A percentile compares a stretch with the other conserved stretches of the same genome.
Evolutionary conservation across 2,797 vertebrate species (phyloP).

Genomic region (Coendou prehensilis): DNA sequence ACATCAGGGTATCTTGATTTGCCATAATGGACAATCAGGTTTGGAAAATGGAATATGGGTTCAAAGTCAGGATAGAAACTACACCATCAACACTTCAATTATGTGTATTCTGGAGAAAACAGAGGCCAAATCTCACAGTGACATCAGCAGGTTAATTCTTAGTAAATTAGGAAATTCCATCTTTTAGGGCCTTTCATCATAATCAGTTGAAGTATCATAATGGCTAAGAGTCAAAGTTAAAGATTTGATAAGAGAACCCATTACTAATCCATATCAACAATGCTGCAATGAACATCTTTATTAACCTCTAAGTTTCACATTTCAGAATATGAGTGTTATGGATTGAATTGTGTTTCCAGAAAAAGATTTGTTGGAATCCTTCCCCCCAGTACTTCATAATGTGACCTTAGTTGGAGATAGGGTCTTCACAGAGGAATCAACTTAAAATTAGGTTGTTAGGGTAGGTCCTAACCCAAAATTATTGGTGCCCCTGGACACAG

Average conservation of each 20-base stretch:
- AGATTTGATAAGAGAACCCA: background rate
- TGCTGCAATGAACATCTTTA: background rate
- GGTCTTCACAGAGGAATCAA: background rate
- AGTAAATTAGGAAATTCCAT: constrained; percentile 45
- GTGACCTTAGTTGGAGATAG: constrained; percentile 13
- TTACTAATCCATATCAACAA: background rate
- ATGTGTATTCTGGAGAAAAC: background rate
- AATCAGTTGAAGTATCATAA: background rate
- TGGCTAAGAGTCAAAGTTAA: constrained; percentile 24
- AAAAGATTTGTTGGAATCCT: background rate
- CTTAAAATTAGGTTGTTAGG: background rate
- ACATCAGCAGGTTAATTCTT: constrained; percentile 15
- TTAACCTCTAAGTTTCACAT: background rate
- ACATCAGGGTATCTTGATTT: background rate
- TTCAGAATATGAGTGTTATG: constrained; percentile 25
- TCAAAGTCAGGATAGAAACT: constrained; percentile 4
- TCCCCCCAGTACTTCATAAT: background rate
- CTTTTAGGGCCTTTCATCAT: constrained; percentile 23
- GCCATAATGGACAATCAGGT: background rate
- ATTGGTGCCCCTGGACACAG: background rate
- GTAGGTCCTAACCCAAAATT: background rate
- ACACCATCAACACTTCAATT: background rate
- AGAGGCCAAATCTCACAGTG: background rate
- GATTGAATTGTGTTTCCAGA: background rate
- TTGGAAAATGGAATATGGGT: background rate